Conservation (phyloP, 2,797 vertebrate genomes). For the Petrocephalus sullivani region DNA sequence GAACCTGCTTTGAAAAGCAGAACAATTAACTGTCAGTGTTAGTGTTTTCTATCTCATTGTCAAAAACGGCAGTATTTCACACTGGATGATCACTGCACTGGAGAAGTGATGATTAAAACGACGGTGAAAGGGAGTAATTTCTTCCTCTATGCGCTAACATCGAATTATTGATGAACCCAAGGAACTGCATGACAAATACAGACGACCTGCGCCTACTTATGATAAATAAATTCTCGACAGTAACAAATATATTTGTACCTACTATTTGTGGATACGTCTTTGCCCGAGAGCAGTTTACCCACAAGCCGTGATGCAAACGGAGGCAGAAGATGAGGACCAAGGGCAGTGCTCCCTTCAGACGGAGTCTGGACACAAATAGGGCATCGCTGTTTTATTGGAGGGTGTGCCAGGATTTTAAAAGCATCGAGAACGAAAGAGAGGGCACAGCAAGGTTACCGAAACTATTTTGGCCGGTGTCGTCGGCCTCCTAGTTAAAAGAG, state of each 20-base stretch:
- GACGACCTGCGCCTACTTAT: slow-evolving; percentile 1
- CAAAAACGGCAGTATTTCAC: background rate
- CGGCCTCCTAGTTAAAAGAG: slow-evolving; percentile 4
- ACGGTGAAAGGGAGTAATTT: background rate
- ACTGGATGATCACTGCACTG: background rate
- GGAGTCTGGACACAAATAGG: background rate
- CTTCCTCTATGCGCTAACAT: background rate
- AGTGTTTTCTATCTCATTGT: background rate
- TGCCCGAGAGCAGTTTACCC: background rate
- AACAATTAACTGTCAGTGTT: slow-evolving; percentile 3
- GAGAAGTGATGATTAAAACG: background rate
- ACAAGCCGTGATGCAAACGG: background rate
- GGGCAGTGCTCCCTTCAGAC: background rate
- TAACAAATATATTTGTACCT: slow-evolving; percentile 8
- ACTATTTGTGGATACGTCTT: slow-evolving; percentile 12
- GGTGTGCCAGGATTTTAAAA: slow-evolving; percentile 9
- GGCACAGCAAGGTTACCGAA: slow-evolving; percentile 12
- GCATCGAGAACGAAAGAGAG: slow-evolving; percentile 7
- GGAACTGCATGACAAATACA: background rate
- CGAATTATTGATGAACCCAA: slow-evolving; percentile 12
- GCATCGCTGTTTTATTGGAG: slow-evolving; percentile 1
- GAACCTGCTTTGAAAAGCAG: background rate
- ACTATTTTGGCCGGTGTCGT: slow-evolving; percentile 3
- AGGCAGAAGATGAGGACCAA: background rate
- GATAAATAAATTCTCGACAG: slow-evolving; percentile 16